phyloP scores from a whole-genome alignment of 2,113 vertebrate species.

The Rhinoptilus africanus region DNA sequence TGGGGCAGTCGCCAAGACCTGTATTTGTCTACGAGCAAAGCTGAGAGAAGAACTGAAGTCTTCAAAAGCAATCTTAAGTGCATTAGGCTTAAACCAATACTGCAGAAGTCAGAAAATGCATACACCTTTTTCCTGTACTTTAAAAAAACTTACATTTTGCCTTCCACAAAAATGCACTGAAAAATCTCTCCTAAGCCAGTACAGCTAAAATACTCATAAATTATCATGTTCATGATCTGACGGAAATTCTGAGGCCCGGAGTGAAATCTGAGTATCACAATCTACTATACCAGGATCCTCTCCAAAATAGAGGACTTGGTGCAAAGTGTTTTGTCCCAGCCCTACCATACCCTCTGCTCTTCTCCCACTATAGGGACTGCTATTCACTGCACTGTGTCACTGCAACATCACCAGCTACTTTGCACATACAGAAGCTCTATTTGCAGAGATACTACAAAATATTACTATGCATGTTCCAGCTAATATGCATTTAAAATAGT shows the following conservation, averaged over 20 bases:
- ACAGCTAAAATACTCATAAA: neutral
- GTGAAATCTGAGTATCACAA: neutral
- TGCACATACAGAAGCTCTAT: neutral
- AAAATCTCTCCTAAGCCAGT: neutral
- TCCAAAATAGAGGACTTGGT: neutral
- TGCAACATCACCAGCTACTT: neutral
- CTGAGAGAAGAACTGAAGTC: neutral
- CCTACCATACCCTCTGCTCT: neutral
- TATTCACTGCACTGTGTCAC: neutral
- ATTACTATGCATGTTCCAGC: neutral
- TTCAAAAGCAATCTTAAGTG: neutral
- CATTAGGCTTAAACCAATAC: neutral
- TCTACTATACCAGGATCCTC: neutral
- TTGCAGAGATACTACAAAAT: constrained; percentile 11
- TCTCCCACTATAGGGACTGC: neutral
- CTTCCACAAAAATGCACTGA: neutral
- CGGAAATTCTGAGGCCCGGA: neutral
- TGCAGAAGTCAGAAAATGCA: neutral
- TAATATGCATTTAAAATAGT: neutral
- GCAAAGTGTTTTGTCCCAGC: neutral
- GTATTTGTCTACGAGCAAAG: neutral
- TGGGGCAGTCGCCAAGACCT: neutral
- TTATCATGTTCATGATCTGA: neutral
- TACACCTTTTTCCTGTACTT: neutral
- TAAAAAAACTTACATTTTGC: neutral